phyloP scores from a whole-genome alignment of 2,113 vertebrate species.

The Talpa occidentalis region DNA sequence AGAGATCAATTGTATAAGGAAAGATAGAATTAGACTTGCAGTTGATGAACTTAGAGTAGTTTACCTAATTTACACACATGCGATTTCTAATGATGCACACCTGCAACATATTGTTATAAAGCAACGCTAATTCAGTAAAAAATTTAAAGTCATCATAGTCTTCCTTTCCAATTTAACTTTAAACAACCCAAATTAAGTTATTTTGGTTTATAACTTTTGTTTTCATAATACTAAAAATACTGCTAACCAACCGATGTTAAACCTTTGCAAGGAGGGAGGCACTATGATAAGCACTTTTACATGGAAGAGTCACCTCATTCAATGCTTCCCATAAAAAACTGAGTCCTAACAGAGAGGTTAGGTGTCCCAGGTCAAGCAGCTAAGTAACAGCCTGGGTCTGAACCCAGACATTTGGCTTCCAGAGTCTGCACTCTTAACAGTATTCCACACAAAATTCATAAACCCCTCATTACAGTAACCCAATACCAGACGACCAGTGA shows the following conservation, averaged over 20 bases:
- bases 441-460: background rate
- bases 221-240: conserved; percentile 13
- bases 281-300: background rate
- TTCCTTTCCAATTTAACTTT: conserved; percentile 30
- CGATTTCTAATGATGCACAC: no score
- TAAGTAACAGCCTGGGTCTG: background rate
- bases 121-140: background rate
- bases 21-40: no score
- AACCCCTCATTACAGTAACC: conserved; percentile 10
- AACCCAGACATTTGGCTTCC: background rate
- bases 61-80: no score
- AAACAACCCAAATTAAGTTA: background rate
- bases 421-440: background rate
- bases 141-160: background rate
- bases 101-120: background rate
- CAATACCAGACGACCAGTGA: background rate
- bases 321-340: background rate
- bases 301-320: background rate
- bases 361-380: background rate
- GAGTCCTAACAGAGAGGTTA: background rate
- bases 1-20: no score
- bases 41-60: no score
- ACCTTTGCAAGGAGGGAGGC: background rate
- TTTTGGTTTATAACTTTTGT: background rate
- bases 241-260: background rate